Conservation (phyloP, 2,797 vertebrate genomes). For the Masticophis lateralis region DNA sequence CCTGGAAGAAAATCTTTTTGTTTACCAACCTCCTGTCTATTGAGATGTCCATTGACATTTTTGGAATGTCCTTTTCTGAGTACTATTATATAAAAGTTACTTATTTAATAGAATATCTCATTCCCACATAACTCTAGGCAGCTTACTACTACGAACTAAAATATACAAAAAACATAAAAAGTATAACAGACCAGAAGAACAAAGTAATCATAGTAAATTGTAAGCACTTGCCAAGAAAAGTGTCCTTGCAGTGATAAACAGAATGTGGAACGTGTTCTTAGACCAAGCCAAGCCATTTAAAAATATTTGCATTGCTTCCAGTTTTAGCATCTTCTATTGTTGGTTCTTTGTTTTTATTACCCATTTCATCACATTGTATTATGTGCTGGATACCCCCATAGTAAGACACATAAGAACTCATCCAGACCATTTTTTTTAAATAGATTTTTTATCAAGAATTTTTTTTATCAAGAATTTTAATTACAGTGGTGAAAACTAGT, state of each 20-base stretch:
- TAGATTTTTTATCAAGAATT: background rate
- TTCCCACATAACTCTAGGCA: background rate
- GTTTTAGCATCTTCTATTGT: background rate
- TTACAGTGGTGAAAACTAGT: background rate
- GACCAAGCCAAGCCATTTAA: background rate
- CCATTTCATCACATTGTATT: background rate
- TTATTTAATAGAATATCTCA: background rate
- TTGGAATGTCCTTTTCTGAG: background rate
- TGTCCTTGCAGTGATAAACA: background rate
- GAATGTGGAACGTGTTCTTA: background rate
- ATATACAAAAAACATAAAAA: background rate
- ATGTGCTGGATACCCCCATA: background rate
- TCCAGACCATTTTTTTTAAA: background rate
- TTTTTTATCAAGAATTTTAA: background rate
- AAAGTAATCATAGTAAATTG: background rate
- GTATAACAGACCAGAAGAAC: background rate
- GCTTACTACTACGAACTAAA: background rate
- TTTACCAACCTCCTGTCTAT: background rate
- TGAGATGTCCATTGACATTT: background rate
- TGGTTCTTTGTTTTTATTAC: background rate
- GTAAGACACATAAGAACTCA: no score
- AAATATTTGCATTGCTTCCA: background rate
- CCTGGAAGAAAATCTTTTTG: background rate
- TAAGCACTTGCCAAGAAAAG: background rate
- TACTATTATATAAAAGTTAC: background rate